phyloP scores from a whole-genome alignment of 2,113 vertebrate genomes.

The Solea solea region DNA sequence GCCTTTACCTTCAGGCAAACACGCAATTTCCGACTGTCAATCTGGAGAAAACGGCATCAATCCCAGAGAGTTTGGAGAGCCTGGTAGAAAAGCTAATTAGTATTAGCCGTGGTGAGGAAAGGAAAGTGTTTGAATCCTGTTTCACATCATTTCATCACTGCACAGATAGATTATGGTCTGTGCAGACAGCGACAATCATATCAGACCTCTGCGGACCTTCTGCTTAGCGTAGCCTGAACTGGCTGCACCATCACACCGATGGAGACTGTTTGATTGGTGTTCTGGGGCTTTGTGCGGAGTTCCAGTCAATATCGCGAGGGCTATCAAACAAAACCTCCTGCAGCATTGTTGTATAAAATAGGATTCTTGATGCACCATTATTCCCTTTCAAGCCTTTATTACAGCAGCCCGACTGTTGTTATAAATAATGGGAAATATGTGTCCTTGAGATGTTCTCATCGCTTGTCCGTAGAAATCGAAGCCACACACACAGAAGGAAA shows the following conservation, averaged over 20 bases:
- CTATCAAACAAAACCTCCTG: background rate
- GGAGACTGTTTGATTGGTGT: slow-evolving; percentile 32
- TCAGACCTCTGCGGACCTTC: slow-evolving; percentile 22
- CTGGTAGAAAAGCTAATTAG: slow-evolving; percentile 53
- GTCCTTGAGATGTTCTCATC: no score
- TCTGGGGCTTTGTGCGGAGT: background rate
- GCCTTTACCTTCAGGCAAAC: slow-evolving; percentile 35
- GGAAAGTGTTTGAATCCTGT: slow-evolving; percentile 38
- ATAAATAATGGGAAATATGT: no score
- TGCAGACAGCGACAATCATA: slow-evolving; percentile 25
- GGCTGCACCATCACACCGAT: slow-evolving; percentile 27
- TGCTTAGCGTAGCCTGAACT: slow-evolving; percentile 12
- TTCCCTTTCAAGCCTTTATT: background rate
- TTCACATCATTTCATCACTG: slow-evolving; percentile 59
- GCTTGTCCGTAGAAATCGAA: background rate
- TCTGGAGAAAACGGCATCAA: slow-evolving; percentile 48
- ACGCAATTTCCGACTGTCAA: slow-evolving; percentile 48
- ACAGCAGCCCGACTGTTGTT: no score
- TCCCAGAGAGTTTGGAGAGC: slow-evolving; percentile 46
- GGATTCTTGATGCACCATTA: slow-evolving; percentile 1
- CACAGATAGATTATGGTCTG: slow-evolving; percentile 28
- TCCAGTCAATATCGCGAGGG: no score
- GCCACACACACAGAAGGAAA: slow-evolving; percentile 8
- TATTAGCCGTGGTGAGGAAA: slow-evolving; percentile 32
- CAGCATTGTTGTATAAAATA: background rate